These are phyloP conservation scores for Zosterops japonicus DNA, from an alignment of 2,113 vertebrate species.

Conservation along the genomic window DNA sequence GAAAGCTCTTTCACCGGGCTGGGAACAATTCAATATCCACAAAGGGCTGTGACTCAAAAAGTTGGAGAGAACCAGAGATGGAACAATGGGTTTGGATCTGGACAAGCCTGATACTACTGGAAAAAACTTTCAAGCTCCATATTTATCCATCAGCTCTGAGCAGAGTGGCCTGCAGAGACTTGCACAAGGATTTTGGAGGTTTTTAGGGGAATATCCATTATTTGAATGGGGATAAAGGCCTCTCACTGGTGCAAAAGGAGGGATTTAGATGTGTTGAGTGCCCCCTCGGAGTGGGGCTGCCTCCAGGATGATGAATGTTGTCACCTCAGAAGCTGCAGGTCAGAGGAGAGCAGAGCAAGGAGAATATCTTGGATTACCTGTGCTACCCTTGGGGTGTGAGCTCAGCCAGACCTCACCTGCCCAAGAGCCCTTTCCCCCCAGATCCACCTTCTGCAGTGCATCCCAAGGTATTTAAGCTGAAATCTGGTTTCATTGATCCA, in stretches of 20 bases:
- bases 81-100: background rate
- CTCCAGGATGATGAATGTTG: background rate
- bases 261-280: background rate
- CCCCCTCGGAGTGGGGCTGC: fast-evolving
- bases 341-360: background rate
- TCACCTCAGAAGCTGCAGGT: background rate
- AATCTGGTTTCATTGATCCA: slow-evolving; percentile 49
- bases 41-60: fast-evolving
- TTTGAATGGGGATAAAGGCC: background rate
- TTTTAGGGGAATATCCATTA: background rate
- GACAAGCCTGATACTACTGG: background rate
- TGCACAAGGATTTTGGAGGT: background rate
- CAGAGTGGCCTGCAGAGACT: fast-evolving
- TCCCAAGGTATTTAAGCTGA: background rate
- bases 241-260: background rate
- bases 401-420: background rate
- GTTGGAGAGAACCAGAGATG: background rate
- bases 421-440: background rate
- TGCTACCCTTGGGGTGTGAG: background rate
- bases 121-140: background rate
- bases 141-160: background rate
- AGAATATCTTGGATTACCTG: background rate
- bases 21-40: background rate
- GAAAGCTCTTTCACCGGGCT: background rate
- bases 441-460: background rate